These are phyloP conservation scores for Drosophila pullipes DNA, from an alignment of 2,888 invertebrate species.

Conservation along the genomic window DNA sequence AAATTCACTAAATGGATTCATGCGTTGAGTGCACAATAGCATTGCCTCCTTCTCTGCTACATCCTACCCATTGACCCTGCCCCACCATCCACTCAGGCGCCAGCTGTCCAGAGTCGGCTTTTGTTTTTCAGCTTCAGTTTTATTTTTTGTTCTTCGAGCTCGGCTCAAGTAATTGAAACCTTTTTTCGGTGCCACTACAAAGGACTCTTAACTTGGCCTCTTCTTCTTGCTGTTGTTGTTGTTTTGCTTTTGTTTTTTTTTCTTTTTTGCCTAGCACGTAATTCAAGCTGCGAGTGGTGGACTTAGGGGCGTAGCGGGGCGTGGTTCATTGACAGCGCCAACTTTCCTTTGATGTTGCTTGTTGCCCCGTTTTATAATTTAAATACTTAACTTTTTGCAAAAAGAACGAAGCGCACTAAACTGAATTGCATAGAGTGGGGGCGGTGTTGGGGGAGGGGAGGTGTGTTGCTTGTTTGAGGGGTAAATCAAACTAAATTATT, in stretches of 20 bases:
- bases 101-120: constrained; percentile 43
- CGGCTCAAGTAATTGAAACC: constrained; percentile 68
- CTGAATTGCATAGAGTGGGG: constrained; percentile 9
- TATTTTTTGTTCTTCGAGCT: constrained; percentile 7
- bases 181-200: constrained; percentile 73
- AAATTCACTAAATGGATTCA: constrained; percentile 38
- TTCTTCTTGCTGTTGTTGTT: constrained; percentile 7
- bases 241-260: constrained; percentile 8
- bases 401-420: constrained; percentile 40
- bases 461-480: constrained; percentile 12
- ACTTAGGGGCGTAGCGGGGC: constrained; percentile 17
- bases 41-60: neutral
- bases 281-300: constrained; percentile 53
- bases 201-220: constrained; percentile 55
- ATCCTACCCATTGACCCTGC: neutral
- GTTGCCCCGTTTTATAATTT: constrained; percentile 73
- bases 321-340: constrained; percentile 73
- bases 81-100: neutral
- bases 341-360: constrained; percentile 64
- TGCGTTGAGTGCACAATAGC: constrained; percentile 26
- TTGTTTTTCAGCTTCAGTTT: constrained; percentile 29
- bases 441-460: neutral
- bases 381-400: constrained; percentile 62
- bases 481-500: constrained; percentile 65
- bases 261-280: constrained; percentile 62